Conservation (phyloP, 1,140 invertebrate species). For the Drosophila dunni region DNA sequence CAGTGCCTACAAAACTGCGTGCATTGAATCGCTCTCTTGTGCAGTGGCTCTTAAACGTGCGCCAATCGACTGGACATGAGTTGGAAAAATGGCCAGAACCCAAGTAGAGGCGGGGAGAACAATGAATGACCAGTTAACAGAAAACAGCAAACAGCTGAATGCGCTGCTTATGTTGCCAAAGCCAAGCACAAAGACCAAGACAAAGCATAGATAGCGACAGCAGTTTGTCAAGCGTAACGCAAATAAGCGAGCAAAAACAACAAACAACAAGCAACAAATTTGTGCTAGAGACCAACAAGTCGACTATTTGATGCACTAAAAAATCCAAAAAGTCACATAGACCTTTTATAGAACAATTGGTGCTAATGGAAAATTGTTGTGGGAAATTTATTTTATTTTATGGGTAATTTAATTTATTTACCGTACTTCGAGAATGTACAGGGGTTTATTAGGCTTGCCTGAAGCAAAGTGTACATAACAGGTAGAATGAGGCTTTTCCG, state of each 20-base stretch:
- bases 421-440: too few relatives aligned
- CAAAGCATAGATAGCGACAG: conserved; percentile 33
- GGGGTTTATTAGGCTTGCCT: too few relatives aligned
- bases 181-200: conserved; percentile 16
- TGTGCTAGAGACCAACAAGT: conserved; percentile 1
- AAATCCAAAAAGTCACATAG: too few relatives aligned
- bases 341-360: too few relatives aligned
- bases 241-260: conserved; percentile 51
- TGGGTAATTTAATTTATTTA: too few relatives aligned
- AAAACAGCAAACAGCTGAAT: conserved; percentile 20
- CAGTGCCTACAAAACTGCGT: conserved; percentile 40
- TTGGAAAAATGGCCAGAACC: conserved; percentile 6
- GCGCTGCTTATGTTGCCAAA: conserved; percentile 22
- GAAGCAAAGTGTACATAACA: too few relatives aligned
- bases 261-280: conserved; percentile 16
- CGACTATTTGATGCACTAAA: conserved; percentile 1
- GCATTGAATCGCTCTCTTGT: neutral
- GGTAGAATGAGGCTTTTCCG: too few relatives aligned
- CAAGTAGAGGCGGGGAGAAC: neutral
- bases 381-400: too few relatives aligned
- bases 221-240: conserved; percentile 73
- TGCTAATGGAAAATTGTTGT: too few relatives aligned
- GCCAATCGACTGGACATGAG: neutral
- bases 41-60: conserved; percentile 29
- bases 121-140: conserved; percentile 33